Base-by-base conservation (phyloP, 2,888 invertebrate species). In the Dryobota labecula region DNA sequence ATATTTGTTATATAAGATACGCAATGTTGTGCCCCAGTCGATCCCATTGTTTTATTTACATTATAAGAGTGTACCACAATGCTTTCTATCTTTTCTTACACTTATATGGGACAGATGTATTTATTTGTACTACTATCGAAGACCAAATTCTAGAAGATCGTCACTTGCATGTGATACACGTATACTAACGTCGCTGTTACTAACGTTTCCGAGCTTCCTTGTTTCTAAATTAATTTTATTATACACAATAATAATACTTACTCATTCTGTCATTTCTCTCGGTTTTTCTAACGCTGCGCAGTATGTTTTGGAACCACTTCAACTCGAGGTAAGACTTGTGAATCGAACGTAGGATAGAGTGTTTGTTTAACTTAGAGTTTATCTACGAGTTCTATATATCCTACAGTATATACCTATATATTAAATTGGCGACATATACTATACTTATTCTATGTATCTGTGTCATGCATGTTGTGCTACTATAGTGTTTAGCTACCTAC, bases 271-370 rank as follows among this genome's bases (percentile, higher is more conserved):
- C 94, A 96, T 97, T 97, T 97, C 97, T 97, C 95, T 97, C 97
- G 97, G 97, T 97, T 96, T 86, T 96, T 96, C 97, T 97, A 96
- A 97, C 97, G 98, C 98, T 97, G 97, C 98, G 97, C 98, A 99
- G 99, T 98, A 98, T 98, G 97, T 99, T 99, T 98, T 99, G 99
- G 99, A 99, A 98, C 97, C 98, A 99, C 98, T 99, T 99, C 98
- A 99, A 99, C 96, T 98, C 98, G 97, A 99, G 99, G 99, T 99
- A 99, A 99, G 98, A 97, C 81, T 90, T 92, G 88, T 90, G 87
- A 85, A 89, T 86, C 86, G 82, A 89, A 90, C 80, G 87, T 92
- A 91, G 92, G 91, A 90, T 89, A 90, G 89, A 90, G 89, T 93
- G 90, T 91, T 82, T 71, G 78, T 85, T 80, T 76, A 70, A 68